Evolutionary conservation across 2,888 invertebrate species (phyloP).

Genomic region (Copidosoma aretas): DNA sequence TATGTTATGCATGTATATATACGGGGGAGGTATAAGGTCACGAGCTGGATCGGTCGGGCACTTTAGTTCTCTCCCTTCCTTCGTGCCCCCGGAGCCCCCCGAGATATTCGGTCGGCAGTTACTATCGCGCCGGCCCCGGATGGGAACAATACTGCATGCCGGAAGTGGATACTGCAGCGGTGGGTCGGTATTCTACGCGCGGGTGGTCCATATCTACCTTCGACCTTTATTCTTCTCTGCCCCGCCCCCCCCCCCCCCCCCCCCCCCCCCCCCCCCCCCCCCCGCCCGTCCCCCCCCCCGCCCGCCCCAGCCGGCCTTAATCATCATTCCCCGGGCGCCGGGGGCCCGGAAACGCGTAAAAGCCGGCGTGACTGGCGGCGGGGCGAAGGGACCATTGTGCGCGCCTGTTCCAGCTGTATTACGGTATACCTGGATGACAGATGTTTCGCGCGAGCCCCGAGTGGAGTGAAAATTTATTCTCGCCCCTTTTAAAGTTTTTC

Average conservation of each 20-base stretch:
- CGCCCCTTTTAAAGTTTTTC: too few species aligned
- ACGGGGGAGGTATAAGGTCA: neutral
- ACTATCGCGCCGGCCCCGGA: slow-evolving; percentile 45
- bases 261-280: neutral
- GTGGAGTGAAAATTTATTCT: too few species aligned
- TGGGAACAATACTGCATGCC: slow-evolving; percentile 46
- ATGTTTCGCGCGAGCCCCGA: too few species aligned
- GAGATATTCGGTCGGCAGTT: slow-evolving; percentile 44
- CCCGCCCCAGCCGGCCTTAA: slow-evolving; percentile 20
- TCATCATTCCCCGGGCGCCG: slow-evolving; percentile 23
- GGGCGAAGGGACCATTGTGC: too few species aligned
- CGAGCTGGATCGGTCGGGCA: slow-evolving; percentile 41
- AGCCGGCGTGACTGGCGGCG: neutral
- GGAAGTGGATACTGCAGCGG: slow-evolving; percentile 42
- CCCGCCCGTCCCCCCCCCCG: neutral
- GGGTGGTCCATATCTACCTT: neutral
- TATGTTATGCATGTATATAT: neutral
- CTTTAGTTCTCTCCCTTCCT: slow-evolving; percentile 31
- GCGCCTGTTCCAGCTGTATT: too few species aligned
- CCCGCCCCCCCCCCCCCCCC: neutral
- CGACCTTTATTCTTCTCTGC: neutral
- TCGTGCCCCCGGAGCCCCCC: slow-evolving; percentile 41
- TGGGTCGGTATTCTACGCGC: too few species aligned
- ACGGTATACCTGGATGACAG: too few species aligned
- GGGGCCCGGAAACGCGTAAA: slow-evolving; percentile 3